Base-by-base conservation (phyloP, 1,140 invertebrate species). In the Rhysida immarginata region DNA sequence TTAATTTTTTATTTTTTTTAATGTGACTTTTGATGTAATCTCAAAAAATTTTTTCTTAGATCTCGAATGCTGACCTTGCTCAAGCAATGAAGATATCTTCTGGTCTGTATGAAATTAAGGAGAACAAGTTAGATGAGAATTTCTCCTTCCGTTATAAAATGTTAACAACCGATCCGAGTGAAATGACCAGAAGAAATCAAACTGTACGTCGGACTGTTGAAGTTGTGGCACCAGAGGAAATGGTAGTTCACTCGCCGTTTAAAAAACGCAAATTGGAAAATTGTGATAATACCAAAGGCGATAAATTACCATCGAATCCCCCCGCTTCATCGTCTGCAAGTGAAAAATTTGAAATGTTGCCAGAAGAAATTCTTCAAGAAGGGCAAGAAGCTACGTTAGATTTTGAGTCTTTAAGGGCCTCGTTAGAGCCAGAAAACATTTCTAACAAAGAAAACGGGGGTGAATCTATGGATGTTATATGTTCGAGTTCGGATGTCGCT, bases 81-180 rank as follows among this genome's bases (percentile, higher is more conserved):
- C 3, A 43, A 13, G 35, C 35, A 11, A 11, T 54, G 42, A 29
- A 29, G 24, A 8, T 54, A 8, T 20, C 53, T 11, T 3, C 23
- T 53, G 53, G 53, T 3, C 3, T n/a, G 25, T 54, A 54, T 21
- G 35, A 44, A 20, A 23, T 43, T 8, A 43, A 54, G 23, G 29
- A 44, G 3, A 54, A 26, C 3, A 21, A 51, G 20, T 13, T 5
- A 11, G 24, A 25, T 5, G 26, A 51, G 20, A 25, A 11, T 13
- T 8, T 25, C 8, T 8, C 26, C 13, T 51, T 51, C 26, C 49
- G 20, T 11, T 51, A 51, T 20, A 51, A 51, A 27, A 51, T 51
- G 49, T 25, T 51, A 11, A 51, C 49, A 13, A 11, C 29, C 5
- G 27, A 54, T 42, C 53, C 53, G 3, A 21, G 8, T 27, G 50